These are phyloP conservation scores for Casuarius casuarius DNA, from an alignment of 2,113 vertebrate genomes.

Conservation along the genomic window DNA sequence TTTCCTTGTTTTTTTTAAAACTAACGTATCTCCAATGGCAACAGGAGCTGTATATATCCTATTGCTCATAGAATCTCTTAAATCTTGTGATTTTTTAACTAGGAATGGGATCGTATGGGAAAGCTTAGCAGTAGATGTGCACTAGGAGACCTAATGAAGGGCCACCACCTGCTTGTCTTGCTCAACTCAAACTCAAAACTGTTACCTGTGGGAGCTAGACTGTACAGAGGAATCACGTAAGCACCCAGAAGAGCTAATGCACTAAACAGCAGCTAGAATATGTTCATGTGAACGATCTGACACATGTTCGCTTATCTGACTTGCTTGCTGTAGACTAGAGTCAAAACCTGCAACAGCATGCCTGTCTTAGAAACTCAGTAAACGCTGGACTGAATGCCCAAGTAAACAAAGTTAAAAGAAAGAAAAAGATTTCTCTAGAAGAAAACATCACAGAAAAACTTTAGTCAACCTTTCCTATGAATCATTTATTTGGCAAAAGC, in stretches of 20 bases:
- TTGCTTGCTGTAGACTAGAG: fast-evolving
- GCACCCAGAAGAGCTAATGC: background rate
- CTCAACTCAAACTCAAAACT: background rate
- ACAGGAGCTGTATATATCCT: background rate
- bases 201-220: background rate
- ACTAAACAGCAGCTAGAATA: background rate
- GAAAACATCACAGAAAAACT: background rate
- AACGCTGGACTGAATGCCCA: background rate
- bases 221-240: background rate
- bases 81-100: background rate
- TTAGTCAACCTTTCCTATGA: background rate
- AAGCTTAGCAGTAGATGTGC: background rate
- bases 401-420: background rate
- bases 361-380: background rate
- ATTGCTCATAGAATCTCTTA: background rate
- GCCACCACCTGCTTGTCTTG: background rate
- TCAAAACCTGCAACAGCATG: background rate
- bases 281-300: background rate
- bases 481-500: background rate
- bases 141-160: background rate
- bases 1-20: background rate
- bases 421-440: background rate
- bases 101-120: background rate
- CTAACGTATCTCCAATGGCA: background rate
- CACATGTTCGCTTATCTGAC: background rate